Conservation (phyloP, 2,113 vertebrate species). For the Antigone vipio region DNA sequence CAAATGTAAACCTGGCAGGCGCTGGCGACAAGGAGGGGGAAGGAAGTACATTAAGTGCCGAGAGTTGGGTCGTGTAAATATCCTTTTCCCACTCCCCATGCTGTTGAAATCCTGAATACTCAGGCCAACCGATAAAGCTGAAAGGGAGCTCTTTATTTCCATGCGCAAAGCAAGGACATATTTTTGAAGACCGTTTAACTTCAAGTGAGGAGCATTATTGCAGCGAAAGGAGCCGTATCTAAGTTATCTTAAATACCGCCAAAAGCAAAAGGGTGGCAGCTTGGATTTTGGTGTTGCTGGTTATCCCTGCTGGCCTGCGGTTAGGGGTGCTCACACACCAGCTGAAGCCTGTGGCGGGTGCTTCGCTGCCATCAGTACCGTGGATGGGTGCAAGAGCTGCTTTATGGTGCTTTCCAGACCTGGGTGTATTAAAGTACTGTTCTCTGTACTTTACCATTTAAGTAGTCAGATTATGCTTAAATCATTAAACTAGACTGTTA, state of each 20-base stretch:
- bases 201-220: neutral
- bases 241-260: neutral
- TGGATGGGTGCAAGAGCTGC: neutral
- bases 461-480: neutral
- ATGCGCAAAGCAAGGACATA: rapidly evolving
- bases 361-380: neutral
- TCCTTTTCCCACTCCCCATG: slow-evolving; percentile 18
- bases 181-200: neutral
- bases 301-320: neutral
- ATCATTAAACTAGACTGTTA: neutral
- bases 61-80: slow-evolving; percentile 48
- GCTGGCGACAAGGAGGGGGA: slow-evolving; percentile 16
- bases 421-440: neutral
- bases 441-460: neutral
- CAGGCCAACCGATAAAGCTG: slow-evolving; percentile 19
- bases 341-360: neutral
- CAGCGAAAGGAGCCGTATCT: neutral
- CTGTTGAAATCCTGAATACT: neutral
- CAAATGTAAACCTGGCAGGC: slow-evolving; percentile 25
- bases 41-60: slow-evolving; percentile 13
- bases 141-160: slow-evolving; percentile 6
- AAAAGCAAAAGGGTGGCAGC: neutral
- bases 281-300: neutral
- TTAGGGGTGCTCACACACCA: neutral
- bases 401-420: neutral